These are phyloP conservation scores for Monopterus albus DNA, from an alignment of 2,113 vertebrate genomes.

Conservation along the genomic window DNA sequence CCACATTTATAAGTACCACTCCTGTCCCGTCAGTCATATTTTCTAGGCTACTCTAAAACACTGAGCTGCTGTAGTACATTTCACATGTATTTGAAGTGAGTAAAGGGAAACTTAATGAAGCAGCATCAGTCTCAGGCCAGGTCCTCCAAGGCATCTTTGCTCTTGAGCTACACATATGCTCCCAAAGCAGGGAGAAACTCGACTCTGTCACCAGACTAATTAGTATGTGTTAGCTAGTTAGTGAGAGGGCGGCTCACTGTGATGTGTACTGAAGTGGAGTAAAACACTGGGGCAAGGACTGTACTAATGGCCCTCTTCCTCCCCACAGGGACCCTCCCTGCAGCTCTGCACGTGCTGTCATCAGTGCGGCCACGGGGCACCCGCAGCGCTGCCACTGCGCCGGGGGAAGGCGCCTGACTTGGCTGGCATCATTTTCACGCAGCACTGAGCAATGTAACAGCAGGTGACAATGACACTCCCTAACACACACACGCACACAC, in stretches of 20 bases:
- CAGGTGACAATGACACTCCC: slow-evolving; percentile 55
- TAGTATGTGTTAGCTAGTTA: slow-evolving; percentile 78
- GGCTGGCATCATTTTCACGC: slow-evolving; percentile 29
- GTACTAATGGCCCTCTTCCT: slow-evolving; percentile 80
- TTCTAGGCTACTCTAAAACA: slow-evolving; percentile 2
- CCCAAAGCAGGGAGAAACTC: slow-evolving; percentile 58
- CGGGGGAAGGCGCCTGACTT: slow-evolving; percentile 18
- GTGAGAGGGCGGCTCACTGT: slow-evolving; percentile 71
- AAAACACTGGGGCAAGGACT: slow-evolving; percentile 76
- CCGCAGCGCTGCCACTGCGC: slow-evolving; percentile 48
- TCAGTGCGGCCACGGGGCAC: slow-evolving; percentile 66
- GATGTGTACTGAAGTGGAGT: slow-evolving; percentile 79
- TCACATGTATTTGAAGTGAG: slow-evolving; percentile 40
- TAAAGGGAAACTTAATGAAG: slow-evolving; percentile 60
- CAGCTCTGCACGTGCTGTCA: slow-evolving; percentile 71
- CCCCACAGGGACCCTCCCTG: slow-evolving; percentile 65
- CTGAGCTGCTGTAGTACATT: background rate
- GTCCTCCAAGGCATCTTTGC: slow-evolving; percentile 46
- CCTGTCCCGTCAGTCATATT: slow-evolving; percentile 12
- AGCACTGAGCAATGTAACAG: slow-evolving; percentile 19
- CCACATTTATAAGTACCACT: slow-evolving; percentile 7
- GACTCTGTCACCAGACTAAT: slow-evolving; percentile 76
- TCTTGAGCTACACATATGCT: slow-evolving; percentile 62
- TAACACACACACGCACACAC: slow-evolving; percentile 15
- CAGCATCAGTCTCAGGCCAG: slow-evolving; percentile 34